phyloP scores from a whole-genome alignment of 2,113 vertebrate genomes.

The Corythornis cristatus region DNA sequence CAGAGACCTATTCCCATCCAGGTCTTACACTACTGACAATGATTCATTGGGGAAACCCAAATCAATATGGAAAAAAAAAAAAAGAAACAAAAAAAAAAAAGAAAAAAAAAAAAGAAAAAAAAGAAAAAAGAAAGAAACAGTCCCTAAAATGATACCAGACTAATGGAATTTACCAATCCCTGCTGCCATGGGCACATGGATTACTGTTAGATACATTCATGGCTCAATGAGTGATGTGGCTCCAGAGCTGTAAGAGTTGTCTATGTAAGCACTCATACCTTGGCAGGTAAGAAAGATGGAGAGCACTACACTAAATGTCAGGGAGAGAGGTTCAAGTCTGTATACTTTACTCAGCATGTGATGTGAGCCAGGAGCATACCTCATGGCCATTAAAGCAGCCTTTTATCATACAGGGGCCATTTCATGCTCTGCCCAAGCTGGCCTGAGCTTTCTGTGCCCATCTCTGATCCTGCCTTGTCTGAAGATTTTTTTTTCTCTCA shows the following conservation, averaged over 20 bases:
- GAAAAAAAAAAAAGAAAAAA: not conserved
- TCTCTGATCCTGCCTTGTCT: not conserved
- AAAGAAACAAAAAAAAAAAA: too few species aligned
- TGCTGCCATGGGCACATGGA: accelerated
- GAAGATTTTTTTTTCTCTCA: not conserved
- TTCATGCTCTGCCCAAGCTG: not conserved
- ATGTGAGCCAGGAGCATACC: not conserved
- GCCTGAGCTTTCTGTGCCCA: not conserved
- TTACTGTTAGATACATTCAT: not conserved
- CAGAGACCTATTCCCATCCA: not conserved
- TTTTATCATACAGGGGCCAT: not conserved
- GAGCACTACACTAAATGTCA: not conserved
- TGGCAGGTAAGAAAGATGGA: not conserved
- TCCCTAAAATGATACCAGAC: not conserved
- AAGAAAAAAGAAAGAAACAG: not conserved
- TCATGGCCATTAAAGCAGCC: not conserved
- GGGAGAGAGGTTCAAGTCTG: not conserved
- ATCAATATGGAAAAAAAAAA: not conserved
- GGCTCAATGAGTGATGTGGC: not conserved
- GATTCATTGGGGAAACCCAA: not conserved
- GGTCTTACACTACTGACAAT: not conserved
- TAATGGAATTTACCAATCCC: not conserved
- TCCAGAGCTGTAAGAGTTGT: not conserved
- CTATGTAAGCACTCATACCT: not conserved
- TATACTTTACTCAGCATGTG: not conserved